phyloP scores from a whole-genome alignment of 2,113 vertebrate genomes.

The Forbesichthys papilliferus region DNA sequence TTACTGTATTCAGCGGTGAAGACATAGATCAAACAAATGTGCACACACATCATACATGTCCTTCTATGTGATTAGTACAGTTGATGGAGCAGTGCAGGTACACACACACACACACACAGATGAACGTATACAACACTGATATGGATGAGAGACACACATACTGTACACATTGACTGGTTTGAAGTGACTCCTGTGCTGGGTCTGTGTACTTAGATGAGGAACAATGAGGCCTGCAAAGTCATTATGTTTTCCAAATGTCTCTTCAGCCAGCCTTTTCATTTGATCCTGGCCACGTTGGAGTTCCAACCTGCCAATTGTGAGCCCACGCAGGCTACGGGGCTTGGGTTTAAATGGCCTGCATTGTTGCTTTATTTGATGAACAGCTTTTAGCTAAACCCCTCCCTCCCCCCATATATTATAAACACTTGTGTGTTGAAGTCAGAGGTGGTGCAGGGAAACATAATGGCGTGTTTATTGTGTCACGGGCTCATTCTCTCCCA shows the following conservation, averaged over 20 bases:
- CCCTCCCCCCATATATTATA: neutral
- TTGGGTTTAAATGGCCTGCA: conserved; percentile 24
- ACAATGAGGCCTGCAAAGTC: conserved; percentile 31
- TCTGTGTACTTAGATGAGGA: conserved; percentile 34
- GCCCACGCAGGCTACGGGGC: neutral
- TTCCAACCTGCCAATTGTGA: conserved; percentile 17
- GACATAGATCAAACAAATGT: too few relatives aligned
- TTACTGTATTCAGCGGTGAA: too few relatives aligned
- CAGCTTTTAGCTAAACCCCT: neutral
- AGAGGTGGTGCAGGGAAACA: conserved; percentile 17
- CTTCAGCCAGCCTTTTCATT: conserved; percentile 42
- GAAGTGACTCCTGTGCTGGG: conserved; percentile 23
- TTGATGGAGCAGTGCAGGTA: conserved; percentile 27
- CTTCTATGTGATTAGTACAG: neutral
- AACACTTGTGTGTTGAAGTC: conserved; percentile 7
- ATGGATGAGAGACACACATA: conserved; percentile 12
- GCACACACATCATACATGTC: too few relatives aligned
- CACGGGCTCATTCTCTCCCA: conserved; percentile 4
- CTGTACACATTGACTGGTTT: conserved; percentile 5
- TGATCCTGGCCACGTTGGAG: conserved; percentile 19
- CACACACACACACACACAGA: neutral
- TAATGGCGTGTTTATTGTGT: neutral
- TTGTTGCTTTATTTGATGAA: conserved; percentile 3
- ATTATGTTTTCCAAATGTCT: conserved; percentile 32
- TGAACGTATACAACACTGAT: neutral